Conservation (phyloP, 2,797 vertebrate genomes). For the Scolopax bukidnonensis region DNA sequence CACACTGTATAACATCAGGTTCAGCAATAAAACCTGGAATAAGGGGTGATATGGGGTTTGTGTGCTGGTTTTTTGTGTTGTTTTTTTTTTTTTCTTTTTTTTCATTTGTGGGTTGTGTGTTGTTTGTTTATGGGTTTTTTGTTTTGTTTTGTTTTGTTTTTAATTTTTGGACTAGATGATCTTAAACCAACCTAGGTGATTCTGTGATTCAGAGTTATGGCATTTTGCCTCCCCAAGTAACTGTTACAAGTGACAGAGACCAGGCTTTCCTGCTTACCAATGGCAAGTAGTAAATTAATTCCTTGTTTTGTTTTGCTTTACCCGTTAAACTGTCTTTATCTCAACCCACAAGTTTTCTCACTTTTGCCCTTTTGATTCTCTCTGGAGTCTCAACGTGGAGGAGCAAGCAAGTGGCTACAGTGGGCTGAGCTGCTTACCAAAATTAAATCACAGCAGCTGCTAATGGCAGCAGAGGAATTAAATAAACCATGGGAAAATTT, state of each 20-base stretch:
- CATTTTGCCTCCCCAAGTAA: neutral
- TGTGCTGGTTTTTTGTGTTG: too few relatives aligned
- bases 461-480: neutral
- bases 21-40: neutral
- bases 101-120: too few relatives aligned
- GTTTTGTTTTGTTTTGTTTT: too few relatives aligned
- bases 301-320: neutral
- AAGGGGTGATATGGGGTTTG: neutral
- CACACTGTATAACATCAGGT: fast-evolving
- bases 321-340: neutral
- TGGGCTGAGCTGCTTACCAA: neutral
- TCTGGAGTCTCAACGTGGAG: fast-evolving
- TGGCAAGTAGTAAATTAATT: neutral
- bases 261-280: neutral
- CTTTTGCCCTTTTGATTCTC: neutral
- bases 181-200: too few relatives aligned
- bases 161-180: too few relatives aligned
- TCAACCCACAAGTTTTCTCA: neutral
- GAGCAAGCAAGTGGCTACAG: fast-evolving
- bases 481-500: neutral
- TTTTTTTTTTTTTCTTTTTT: too few relatives aligned
- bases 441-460: neutral
- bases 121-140: too few relatives aligned
- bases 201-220: neutral
- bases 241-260: fast-evolving